These are phyloP conservation scores for Callaeas wilsoni DNA, from an alignment of 2,113 vertebrate species.

Conservation along the genomic window DNA sequence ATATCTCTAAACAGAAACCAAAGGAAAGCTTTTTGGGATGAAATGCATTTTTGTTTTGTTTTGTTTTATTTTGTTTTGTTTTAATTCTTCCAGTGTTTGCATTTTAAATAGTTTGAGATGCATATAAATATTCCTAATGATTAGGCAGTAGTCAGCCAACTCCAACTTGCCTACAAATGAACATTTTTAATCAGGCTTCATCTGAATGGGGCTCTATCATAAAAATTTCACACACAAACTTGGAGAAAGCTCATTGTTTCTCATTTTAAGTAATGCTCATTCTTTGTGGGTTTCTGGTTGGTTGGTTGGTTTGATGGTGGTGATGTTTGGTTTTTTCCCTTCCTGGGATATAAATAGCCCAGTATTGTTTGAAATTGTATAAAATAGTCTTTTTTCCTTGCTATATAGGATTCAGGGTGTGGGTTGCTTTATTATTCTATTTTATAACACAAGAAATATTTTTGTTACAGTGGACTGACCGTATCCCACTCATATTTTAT, in stretches of 20 bases:
- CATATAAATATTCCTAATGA: constrained; percentile 46
- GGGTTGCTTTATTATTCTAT: neutral
- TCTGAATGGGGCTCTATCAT: neutral
- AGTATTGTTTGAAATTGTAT: neutral
- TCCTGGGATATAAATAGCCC: neutral
- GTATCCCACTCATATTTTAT: neutral
- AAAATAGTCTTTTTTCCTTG: neutral
- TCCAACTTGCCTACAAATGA: constrained; percentile 24
- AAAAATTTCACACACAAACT: neutral
- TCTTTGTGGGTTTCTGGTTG: neutral
- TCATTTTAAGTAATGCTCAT: neutral
- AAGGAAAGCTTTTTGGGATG: neutral
- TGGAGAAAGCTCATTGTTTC: neutral
- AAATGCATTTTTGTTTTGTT: neutral
- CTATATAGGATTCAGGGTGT: neutral
- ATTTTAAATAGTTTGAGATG: constrained; percentile 15
- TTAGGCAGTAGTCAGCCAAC: constrained; percentile 24
- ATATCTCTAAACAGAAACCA: constrained; percentile 17
- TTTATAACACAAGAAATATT: neutral
- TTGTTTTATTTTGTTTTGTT: neutral
- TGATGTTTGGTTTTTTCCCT: neutral
- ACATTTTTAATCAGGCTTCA: constrained; percentile 24
- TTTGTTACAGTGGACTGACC: neutral
- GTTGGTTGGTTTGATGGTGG: neutral
- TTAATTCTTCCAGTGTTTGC: neutral